Evolutionary conservation across 2,797 vertebrate genomes (phyloP), one percentile per base, ranked within the genome.

Genomic region (Natrix natrix): DNA sequence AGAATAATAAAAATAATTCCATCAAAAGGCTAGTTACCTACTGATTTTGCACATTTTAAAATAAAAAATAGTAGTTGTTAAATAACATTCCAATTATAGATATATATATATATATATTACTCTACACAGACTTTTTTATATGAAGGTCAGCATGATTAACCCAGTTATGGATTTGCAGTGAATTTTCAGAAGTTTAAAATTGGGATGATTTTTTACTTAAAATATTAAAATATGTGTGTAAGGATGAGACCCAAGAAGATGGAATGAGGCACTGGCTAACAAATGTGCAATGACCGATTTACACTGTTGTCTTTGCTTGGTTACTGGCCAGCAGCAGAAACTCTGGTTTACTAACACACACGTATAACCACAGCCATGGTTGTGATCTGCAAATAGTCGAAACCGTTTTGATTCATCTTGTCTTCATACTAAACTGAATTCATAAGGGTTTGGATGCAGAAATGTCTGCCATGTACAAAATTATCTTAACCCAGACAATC

Each of bases 51-150:
- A 61, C 55, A 88, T 24, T 90, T 87, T 54, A 89, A 37, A 0
- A 74, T 60, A 60, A 74, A 74, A 74, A 74, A 78, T 61, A 88
- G 56, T 78, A 91, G 90, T 78, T 61, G 83, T 61, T 91, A 86
- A 91, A 91, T 48, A 86, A 43, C 43, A 89, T 91, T 93, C 54
- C 54, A 93, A 74, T 93, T 83, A 93, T 91, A 52, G 48, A 52
- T 93, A 22, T 52, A 37, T 37, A 37, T 52, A 37, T 37, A 37
- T 37, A 37, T 78, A 28, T 43, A 61, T 91, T 88, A 91, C 78
- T 91, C 86, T 69, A 61, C n/a, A 43, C 56, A 88, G 14, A n/a
- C 22, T 56, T 91, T 69, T 87, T 48, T 11, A 14, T 55, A 4
- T 88, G 63, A 89, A 91, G 56, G 43, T 83, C 24, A 13, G 57